These are phyloP conservation scores for Acyrthosiphon pisum DNA, from an alignment of 1,140 invertebrate genomes.

Conservation along the genomic window DNA sequence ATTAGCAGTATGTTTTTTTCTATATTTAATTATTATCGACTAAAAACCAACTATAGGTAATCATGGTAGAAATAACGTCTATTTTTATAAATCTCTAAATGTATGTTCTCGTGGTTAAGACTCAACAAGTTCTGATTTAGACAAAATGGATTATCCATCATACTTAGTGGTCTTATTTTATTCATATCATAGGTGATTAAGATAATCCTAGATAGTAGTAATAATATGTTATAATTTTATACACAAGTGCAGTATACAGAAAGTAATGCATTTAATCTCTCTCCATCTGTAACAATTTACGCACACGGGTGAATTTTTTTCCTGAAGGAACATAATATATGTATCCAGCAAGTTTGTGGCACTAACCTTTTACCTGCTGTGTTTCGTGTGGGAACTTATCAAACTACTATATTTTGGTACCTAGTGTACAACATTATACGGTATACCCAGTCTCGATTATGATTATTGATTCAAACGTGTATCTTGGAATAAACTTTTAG, in stretches of 20 bases:
- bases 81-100: background rate
- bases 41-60: background rate
- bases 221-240: background rate
- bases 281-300: background rate
- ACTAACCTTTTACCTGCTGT: background rate
- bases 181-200: background rate
- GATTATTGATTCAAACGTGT: too few relatives aligned
- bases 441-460: too few relatives aligned
- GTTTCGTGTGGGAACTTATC: background rate
- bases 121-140: background rate
- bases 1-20: background rate
- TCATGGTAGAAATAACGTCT: background rate
- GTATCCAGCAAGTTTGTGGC: too few relatives aligned
- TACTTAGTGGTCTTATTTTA: background rate
- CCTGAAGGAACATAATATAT: too few relatives aligned
- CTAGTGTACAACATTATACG: too few relatives aligned
- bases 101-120: background rate
- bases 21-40: background rate
- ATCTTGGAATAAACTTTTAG: too few relatives aligned
- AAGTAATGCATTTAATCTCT: background rate
- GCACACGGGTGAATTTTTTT: background rate
- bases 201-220: background rate
- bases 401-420: background rate
- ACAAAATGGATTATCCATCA: background rate
- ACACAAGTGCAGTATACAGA: background rate